Base-by-base conservation (phyloP, 2,888 invertebrate genomes). In the Pollenia amentaria region DNA sequence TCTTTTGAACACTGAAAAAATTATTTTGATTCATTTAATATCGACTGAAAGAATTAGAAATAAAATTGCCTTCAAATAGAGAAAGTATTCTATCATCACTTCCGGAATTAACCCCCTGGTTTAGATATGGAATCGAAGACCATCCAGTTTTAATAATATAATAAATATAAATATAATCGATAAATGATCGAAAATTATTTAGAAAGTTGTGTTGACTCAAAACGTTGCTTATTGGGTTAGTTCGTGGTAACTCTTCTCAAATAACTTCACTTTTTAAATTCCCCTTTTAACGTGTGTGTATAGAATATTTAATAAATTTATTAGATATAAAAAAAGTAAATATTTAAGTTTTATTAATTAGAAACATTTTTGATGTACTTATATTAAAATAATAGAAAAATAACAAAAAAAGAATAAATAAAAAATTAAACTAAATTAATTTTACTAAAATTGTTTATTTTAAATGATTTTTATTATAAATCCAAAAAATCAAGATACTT, bases 291-390 rank as follows among this genome's bases (percentile, higher is more conserved):
- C 29, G 11, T 62, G 16, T 78, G 14, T 67, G 42, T n/a, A 69
- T 53, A 46, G 60, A 14, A 42, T 82, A 69, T 69, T 44, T 80
- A 72, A 83, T 70, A 64, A 64, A 77, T 84, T 78, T 72, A 65
- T 77, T 72, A 40, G 57, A 57, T 62, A 67, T 51, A 67, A 69
- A 81, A 77, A 87, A 81, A 69, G 87, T 81, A 81, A 87, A 84
- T 81, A 84, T 87, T 87, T 78, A 76, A 84, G 80, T 84, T 76
- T n/a, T 76, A 84, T 87, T 87, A 87, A 87, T 87, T 84, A 87
- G 80, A 87, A 87, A 75, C 44, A 76, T 76, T 82, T 75, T 69
- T 82, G 38, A 69, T 76, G 48, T 44, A 57, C 29, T 29, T 29
- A 29, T 78, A 57, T 76, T 53, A 40, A 69, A 53, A 70, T 76